Evolutionary conservation across 2,888 invertebrate species (phyloP), one percentile per base, ranked within the genome.

Genomic region (Heliconius hortense): DNA sequence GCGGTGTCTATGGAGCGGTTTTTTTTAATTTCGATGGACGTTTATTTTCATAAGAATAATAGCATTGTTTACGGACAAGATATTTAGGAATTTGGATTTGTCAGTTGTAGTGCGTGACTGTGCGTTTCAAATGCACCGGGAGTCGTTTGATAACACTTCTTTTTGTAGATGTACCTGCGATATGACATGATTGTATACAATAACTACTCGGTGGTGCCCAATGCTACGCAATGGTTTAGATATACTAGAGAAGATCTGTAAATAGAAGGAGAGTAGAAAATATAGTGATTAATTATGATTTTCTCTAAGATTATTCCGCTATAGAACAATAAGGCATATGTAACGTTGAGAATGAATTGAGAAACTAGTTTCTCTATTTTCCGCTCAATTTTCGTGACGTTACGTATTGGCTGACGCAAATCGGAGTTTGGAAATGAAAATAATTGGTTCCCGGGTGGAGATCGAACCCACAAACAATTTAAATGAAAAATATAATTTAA

Each of bases 31-130:
- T 87, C 88, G 85, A 73, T 83, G 81, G 83, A 87, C 87, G 86
- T 90, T 90, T 90, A 89, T 93, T 90, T 91, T 88, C 84, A 81
- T 85, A 86, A 80, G 82, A 90, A 92, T 90, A 91, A 90, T 91
- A 82, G 88, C 90, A 93, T 93, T 93, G 93, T 93, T 89, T 89
- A 92, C 87, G 88, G 89, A 91, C 91, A 90, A 87, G 89, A 84
- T 89, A 90, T 91, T 89, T 89, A 82, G 89, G 91, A 86, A 85
- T 81, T 77, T 83, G 88, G 85, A 90, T 90, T 88, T 86, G 87
- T 85, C 84, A 85, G 86, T 86, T 85, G 87, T 87, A 88, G 83
- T 85, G 80, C 86, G 82, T 92, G 92, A 92, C 89, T 82, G 26
- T 83, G 89, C 90, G 81, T 86, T 87, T 90, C 85, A 21, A 76